phyloP scores from a whole-genome alignment of 2,888 invertebrate genomes.

The Andrena dorsata region DNA sequence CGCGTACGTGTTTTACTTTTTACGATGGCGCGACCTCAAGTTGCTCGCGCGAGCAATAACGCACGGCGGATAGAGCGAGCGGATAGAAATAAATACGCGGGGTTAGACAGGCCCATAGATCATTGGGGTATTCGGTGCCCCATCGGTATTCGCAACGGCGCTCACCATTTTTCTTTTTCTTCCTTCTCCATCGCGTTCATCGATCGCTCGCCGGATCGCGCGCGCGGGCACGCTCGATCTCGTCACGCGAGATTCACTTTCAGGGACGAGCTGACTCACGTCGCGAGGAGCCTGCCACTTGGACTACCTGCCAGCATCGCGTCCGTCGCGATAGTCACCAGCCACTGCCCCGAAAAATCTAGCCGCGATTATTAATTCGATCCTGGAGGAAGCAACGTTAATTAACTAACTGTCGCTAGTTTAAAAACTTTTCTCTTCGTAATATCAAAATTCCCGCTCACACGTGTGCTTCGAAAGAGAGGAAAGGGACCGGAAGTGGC shows the following conservation, averaged over 20 bases:
- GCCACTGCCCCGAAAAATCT: conserved; percentile 18
- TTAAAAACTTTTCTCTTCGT: no score
- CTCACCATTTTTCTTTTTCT: neutral
- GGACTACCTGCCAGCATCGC: conserved; percentile 6
- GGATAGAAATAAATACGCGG: conserved; percentile 55
- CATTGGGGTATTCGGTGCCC: conserved; percentile 55
- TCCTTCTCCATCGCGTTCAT: conserved; percentile 16
- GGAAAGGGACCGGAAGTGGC: no score
- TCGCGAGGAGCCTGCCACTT: neutral
- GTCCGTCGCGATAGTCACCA: neutral
- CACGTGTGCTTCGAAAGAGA: no score
- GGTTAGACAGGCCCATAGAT: conserved; percentile 53
- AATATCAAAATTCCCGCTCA: no score
- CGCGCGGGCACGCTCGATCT: conserved; percentile 33
- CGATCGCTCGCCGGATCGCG: conserved; percentile 29
- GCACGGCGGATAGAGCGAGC: conserved; percentile 8
- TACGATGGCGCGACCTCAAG: conserved; percentile 5
- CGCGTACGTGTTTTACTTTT: conserved; percentile 50
- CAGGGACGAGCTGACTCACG: conserved; percentile 57
- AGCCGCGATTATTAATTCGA: conserved; percentile 21
- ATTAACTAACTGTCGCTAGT: no score
- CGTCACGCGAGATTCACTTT: conserved; percentile 62
- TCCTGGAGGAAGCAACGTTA: neutral
- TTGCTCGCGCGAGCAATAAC: conserved; percentile 29
- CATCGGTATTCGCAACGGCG: conserved; percentile 42